Evolutionary conservation across 2,888 invertebrate genomes (phyloP).

Genomic region (Aradus depressus): DNA sequence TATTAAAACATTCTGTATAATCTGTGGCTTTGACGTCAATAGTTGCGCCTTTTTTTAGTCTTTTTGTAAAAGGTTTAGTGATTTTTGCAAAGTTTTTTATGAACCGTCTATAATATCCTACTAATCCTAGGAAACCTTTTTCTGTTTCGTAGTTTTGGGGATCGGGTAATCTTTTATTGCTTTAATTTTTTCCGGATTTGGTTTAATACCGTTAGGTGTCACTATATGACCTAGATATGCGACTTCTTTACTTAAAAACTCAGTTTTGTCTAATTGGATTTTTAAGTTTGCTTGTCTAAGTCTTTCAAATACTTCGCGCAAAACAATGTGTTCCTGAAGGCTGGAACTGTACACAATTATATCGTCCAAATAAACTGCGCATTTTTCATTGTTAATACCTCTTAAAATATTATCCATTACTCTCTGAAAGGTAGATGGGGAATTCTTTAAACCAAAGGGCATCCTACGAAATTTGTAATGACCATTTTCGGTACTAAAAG

Average conservation of each 20-base stretch:
- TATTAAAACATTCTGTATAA: too few relatives aligned
- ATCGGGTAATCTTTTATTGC: slow-evolving; percentile 13
- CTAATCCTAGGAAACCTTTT: slow-evolving; percentile 31
- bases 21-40: slow-evolving; percentile 23
- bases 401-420: slow-evolving; percentile 12
- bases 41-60: neutral
- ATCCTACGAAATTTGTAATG: slow-evolving; percentile 14
- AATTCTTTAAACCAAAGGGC: slow-evolving; percentile 15
- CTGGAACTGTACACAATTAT: slow-evolving; percentile 13
- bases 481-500: too few relatives aligned
- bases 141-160: slow-evolving; percentile 7
- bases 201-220: slow-evolving; percentile 1
- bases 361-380: slow-evolving; percentile 20
- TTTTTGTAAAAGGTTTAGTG: slow-evolving; percentile 13
- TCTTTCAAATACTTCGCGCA: neutral
- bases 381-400: slow-evolving; percentile 10
- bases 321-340: slow-evolving; percentile 5
- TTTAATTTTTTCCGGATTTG: slow-evolving; percentile 9
- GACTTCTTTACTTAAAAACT: slow-evolving; percentile 19
- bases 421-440: slow-evolving; percentile 14
- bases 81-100: slow-evolving; percentile 29
- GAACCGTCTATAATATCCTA: slow-evolving; percentile 32
- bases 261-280: slow-evolving; percentile 21
- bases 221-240: slow-evolving; percentile 15
- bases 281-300: slow-evolving; percentile 12